Evolutionary conservation across 2,113 vertebrate genomes (phyloP), one percentile per base, ranked within the genome.

Genomic region (Proteles cristata): DNA sequence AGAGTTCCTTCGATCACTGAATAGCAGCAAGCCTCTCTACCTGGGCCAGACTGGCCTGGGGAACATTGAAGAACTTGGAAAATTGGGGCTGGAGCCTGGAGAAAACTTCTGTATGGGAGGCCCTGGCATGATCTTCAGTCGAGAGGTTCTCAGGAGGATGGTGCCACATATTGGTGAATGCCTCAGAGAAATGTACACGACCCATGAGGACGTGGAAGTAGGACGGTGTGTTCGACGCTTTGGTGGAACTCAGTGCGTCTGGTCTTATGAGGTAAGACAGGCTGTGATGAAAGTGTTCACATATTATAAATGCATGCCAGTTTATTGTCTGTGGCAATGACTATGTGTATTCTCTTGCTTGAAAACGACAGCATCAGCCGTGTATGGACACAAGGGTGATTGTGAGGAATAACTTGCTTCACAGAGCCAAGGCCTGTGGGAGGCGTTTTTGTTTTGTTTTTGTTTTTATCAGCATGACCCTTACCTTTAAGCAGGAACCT

Each of bases 21-120:
- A 99, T 98, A 99, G 99, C 98, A 99, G 99, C 4, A 99, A 99
- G 97, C 99, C 99, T 73, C 98, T 99, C 80, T 99, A 99, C 93
- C 98, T 99, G 48, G 99, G 99, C 0, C 99, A 99, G 98, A 99
- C 99, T 3, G 99, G 99, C 74, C 98, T 99, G 0, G 99, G 99
- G 50, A 99, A 99, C 87, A 99, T 98, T 0, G 99, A 99, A 88
- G 99, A 99, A 97, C 99, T 99, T 88, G 99, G 99, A 35, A 99
- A 99, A 79, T 95, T 99, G 97, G 99, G 99, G 0, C 97, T 99
- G 95, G 99, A 99, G 69, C 99, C 99, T 0, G 99, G 99, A 0
- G 99, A 99, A 97, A 99, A 99, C 97, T 99, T 99, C 98, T 99
- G 99, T 93, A 99, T 99, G 99, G 99, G 99, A 17, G 99, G 99